Evolutionary conservation across 2,888 invertebrate genomes (phyloP).

Genomic region (Galerucella nymphaeae): DNA sequence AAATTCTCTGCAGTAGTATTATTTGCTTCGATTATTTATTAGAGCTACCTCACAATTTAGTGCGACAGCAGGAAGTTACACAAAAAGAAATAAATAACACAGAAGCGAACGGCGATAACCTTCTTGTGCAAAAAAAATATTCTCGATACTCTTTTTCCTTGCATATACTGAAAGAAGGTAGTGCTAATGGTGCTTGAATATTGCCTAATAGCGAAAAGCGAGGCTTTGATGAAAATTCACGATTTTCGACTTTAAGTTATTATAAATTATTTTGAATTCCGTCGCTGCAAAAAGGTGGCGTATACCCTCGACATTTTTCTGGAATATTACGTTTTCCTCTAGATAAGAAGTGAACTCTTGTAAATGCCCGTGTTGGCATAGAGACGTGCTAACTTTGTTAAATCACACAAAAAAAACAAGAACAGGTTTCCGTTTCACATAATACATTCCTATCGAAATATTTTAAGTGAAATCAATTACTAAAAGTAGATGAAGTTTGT

Average conservation of each 20-base stretch:
- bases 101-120: slow-evolving; percentile 12
- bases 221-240: slow-evolving; percentile 26
- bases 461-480: no score
- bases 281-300: slow-evolving; percentile 13
- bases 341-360: slow-evolving; percentile 13
- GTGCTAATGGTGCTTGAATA: slow-evolving; percentile 27
- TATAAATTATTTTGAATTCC: slow-evolving; percentile 34
- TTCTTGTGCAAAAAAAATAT: not conserved
- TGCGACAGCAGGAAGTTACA: slow-evolving; percentile 3
- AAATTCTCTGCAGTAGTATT: not conserved
- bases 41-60: not conserved
- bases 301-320: slow-evolving; percentile 23
- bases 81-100: slow-evolving; percentile 6
- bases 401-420: no score
- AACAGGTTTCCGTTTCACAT: no score
- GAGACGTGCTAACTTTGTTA: not conserved
- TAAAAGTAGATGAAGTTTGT: no score
- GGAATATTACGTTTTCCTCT: slow-evolving; percentile 20
- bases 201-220: slow-evolving; percentile 30
- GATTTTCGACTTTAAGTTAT: slow-evolving; percentile 30
- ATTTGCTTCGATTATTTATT: slow-evolving; percentile 6
- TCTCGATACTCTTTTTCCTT: slow-evolving; percentile 16
- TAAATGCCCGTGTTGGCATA: not conserved
- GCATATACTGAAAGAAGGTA: slow-evolving; percentile 24
- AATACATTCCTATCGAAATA: no score